These are phyloP conservation scores for Caenorhabditis imperialis DNA, from an alignment of 2,888 invertebrate species.

Conservation along the genomic window DNA sequence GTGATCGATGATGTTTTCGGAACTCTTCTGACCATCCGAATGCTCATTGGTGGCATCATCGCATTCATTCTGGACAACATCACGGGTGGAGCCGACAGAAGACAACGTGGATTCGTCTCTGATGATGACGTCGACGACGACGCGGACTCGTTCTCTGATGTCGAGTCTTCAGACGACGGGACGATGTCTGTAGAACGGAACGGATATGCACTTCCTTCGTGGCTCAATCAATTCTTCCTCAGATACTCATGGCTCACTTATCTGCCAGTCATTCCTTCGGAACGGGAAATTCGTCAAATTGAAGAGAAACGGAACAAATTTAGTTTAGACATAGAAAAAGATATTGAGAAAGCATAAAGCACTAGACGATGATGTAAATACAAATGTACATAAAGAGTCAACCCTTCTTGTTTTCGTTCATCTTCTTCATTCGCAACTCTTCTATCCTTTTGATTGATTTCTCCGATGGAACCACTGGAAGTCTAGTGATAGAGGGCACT, in stretches of 20 bases:
- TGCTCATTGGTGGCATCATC: slow-evolving; percentile 79
- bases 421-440: slow-evolving; percentile 13
- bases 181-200: slow-evolving; percentile 17
- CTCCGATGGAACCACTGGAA: slow-evolving; percentile 34
- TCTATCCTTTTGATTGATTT: slow-evolving; percentile 24
- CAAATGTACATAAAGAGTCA: not conserved
- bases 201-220: slow-evolving; percentile 43
- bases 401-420: not conserved
- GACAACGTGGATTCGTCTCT: slow-evolving; percentile 39
- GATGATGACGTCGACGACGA: slow-evolving; percentile 11
- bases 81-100: slow-evolving; percentile 37
- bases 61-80: slow-evolving; percentile 79
- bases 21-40: slow-evolving; percentile 71
- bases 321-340: no score
- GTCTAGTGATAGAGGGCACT: slow-evolving; percentile 20
- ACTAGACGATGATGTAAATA: not conserved
- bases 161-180: not conserved
- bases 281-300: slow-evolving; percentile 29
- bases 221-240: slow-evolving; percentile 32
- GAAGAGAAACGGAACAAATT: slow-evolving; percentile 43
- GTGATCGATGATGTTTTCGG: slow-evolving; percentile 68
- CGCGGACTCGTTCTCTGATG: not conserved
- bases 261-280: slow-evolving; percentile 34
- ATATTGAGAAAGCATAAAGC: no score
- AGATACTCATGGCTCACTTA: slow-evolving; percentile 41